Percentiles rank a stretch among this genome's conserved stretches.
These are phyloP conservation scores for Drosophila trapezifrons DNA, from an alignment of 1,140 invertebrate genomes.

Conservation along the genomic window DNA sequence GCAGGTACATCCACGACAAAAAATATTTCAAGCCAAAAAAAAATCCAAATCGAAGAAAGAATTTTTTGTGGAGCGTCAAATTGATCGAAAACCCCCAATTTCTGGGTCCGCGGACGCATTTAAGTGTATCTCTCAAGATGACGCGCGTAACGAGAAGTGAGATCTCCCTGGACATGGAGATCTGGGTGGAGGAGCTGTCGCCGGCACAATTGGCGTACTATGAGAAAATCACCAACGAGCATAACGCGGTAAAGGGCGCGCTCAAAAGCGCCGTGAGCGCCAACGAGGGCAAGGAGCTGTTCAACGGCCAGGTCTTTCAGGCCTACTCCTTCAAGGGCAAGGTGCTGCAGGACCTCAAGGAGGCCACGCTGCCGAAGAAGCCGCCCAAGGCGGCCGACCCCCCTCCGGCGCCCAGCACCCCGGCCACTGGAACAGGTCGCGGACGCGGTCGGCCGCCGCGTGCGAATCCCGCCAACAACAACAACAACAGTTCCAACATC, in stretches of 20 bases:
- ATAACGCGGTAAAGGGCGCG: conserved; percentile 86
- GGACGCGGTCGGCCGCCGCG: conserved; percentile 57
- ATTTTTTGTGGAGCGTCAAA: neutral
- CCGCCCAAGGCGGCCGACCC: conserved; percentile 74
- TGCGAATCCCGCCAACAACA: conserved; percentile 8
- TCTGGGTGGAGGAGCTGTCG: conserved; percentile 88
- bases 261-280: conserved; percentile 86
- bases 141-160: conserved; percentile 80
- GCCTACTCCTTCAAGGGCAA: conserved; percentile 85
- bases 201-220: conserved; percentile 86
- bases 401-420: conserved; percentile 6
- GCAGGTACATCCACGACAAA: conserved; percentile 61
- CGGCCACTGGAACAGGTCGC: conserved; percentile 36
- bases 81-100: conserved; percentile 10
- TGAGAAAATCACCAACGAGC: conserved; percentile 86
- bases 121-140: conserved; percentile 40
- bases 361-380: conserved; percentile 85
- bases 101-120: conserved; percentile 40
- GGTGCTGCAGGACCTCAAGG: conserved; percentile 77
- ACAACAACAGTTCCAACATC: conserved; percentile 53
- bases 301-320: conserved; percentile 86
- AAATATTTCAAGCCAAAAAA: conserved; percentile 14
- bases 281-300: conserved; percentile 87
- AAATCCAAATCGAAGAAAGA: conserved; percentile 42
- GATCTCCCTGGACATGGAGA: conserved; percentile 87